phyloP scores from a whole-genome alignment of 30 jellyfish, hydroid and myxozoan genomes.

The Aurelia sp. region DNA sequence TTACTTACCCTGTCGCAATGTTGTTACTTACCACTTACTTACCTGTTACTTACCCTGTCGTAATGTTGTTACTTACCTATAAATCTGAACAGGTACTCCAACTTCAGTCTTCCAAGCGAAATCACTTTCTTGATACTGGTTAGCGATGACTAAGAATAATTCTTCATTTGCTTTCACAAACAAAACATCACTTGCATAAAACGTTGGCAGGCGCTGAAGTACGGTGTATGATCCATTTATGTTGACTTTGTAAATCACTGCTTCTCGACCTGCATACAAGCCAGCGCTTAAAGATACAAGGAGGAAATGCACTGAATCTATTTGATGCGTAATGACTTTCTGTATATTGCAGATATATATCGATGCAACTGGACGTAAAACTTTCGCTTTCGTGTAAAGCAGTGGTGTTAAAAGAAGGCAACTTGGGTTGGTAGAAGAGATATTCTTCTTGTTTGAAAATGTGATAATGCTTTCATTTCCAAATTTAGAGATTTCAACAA shows the following conservation, averaged over 20 bases:
- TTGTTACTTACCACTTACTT: too few relatives aligned
- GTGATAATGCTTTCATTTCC: constrained; percentile 28
- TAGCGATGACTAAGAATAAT: constrained; percentile 68
- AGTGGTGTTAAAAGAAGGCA: constrained; percentile 49
- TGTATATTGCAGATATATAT: constrained; percentile 30
- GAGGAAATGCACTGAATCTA: constrained; percentile 6
- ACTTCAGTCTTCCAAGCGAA: constrained; percentile 32
- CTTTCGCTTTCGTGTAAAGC: background rate
- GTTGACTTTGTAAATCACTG: constrained; percentile 21
- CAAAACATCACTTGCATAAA: constrained; percentile 41
- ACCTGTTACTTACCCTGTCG: too few relatives aligned
- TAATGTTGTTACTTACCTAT: constrained; percentile 32
- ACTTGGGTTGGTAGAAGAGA: background rate
- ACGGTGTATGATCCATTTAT: constrained; percentile 11
- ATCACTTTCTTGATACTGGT: constrained; percentile 61
- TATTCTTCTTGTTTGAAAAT: constrained; percentile 57
- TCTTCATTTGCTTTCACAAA: constrained; percentile 32
- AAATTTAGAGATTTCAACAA: constrained; percentile 18
- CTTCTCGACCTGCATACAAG: constrained; percentile 61
- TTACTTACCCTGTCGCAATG: too few relatives aligned
- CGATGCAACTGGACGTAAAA: constrained; percentile 3
- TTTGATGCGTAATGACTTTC: constrained; percentile 30
- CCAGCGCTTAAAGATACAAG: constrained; percentile 37
- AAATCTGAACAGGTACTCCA: constrained; percentile 77
- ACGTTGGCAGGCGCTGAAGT: constrained; percentile 52